Evolutionary conservation across 2,113 vertebrate genomes (phyloP), one percentile per base, ranked within the genome.

Genomic region (Psilopogon haemacephalus): DNA sequence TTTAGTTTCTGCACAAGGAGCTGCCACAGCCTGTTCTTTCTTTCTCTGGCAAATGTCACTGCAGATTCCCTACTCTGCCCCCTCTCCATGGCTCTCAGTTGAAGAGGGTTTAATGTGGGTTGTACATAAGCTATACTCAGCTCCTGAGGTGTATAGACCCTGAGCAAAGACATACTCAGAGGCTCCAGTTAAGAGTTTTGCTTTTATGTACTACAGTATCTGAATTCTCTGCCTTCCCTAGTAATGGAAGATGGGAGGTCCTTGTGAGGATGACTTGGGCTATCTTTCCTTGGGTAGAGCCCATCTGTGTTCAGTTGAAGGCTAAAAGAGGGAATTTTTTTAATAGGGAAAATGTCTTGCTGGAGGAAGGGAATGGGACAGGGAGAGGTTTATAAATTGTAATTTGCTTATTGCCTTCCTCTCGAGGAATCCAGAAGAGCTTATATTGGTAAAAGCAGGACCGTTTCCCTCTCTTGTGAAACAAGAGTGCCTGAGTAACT

Each of bases 81-180:
- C 4, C 4, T 55, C 17, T 78, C 19, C 14, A 4, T 6, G 33
- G 44, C 40, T 38, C 15, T 73, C 28, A 11, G 30, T 5, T 15
- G 6, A 68, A 84, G 33, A 6, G 6, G 2, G 7, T 18, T 40
- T 67, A 46, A 37, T 9, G 2, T 5, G 32, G 33, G 14, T 44
- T 90, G 19, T 11, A 17, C 0, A 0, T 64, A 54, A 63, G 56
- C 42, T 21, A 13, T 37, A 12, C 15, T 75, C 5, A 1, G 33
- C 35, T 44, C 10, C 16, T 14, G 27, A 33, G 19, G 8, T 1
- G 1, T 4, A 1, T 8, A 14, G 60, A 20, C 52, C 27, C 28
- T 64, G 63, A 70, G 33, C 3, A 1, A 27, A 64, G 60, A 6
- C 0, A 0, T 28, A n/a, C 32, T 52, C 54, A 69, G 30, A 26